phyloP scores from a whole-genome alignment of 2,797 vertebrate species.

The Caiman crocodilus region DNA sequence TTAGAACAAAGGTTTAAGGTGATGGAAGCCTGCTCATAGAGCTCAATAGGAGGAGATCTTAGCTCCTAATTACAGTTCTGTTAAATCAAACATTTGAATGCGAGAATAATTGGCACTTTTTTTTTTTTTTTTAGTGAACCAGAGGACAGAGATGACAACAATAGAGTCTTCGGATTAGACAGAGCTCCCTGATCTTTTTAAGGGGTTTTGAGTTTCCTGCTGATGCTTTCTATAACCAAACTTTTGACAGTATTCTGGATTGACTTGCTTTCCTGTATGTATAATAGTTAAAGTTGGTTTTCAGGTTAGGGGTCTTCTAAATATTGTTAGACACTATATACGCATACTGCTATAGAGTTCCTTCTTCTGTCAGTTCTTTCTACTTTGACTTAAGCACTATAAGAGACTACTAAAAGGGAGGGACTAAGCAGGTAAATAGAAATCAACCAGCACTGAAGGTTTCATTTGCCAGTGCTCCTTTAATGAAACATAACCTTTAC shows the following conservation, averaged over 20 bases:
- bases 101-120: not conserved
- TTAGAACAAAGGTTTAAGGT: not conserved
- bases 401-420: constrained; percentile 3
- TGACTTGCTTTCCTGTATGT: not conserved
- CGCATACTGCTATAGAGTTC: not conserved
- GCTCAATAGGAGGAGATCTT: not conserved
- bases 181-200: not conserved
- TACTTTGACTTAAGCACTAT: not conserved
- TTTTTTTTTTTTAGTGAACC: not conserved
- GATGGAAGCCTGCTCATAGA: not conserved
- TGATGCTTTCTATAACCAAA: not conserved
- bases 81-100: not conserved
- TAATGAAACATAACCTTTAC: constrained; percentile 38
- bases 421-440: constrained; percentile 2
- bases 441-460: constrained; percentile 7
- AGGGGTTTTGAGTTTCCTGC: not conserved
- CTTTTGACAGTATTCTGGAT: not conserved
- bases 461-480: constrained; percentile 26
- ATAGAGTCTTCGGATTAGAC: not conserved
- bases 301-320: not conserved
- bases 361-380: not conserved
- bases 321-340: not conserved
- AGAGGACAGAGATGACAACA: not conserved
- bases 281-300: not conserved
- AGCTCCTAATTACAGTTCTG: not conserved